phyloP scores from a whole-genome alignment of 2,797 vertebrate genomes.

The Onychomys leucogaster region DNA sequence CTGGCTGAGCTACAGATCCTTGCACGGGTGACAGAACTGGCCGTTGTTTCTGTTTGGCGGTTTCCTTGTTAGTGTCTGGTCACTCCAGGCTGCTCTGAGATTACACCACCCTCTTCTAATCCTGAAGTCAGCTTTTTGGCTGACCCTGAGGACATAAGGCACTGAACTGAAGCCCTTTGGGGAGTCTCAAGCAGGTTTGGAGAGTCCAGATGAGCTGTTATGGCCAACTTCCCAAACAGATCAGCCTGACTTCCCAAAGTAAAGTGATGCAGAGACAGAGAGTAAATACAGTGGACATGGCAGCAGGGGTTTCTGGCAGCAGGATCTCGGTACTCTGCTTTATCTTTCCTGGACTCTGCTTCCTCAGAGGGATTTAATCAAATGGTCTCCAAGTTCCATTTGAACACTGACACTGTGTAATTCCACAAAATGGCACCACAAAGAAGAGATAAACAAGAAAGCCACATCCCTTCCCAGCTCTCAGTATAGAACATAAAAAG shows the following conservation, averaged over 20 bases:
- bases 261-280: neutral
- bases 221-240: conserved; percentile 2
- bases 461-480: neutral
- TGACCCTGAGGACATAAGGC: conserved; percentile 68
- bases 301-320: neutral
- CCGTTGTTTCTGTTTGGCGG: conserved; percentile 81
- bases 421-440: neutral
- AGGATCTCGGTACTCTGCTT: neutral
- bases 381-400: conserved; percentile 16
- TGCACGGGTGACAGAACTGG: conserved; percentile 86
- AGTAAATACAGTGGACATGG: neutral
- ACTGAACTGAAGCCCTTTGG: conserved; percentile 59
- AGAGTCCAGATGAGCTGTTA: conserved; percentile 26
- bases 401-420: neutral
- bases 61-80: conserved; percentile 83
- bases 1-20: conserved; percentile 87
- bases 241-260: neutral
- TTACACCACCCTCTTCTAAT: conserved; percentile 76
- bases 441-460: conserved; percentile 32
- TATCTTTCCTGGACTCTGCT: neutral
- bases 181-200: conserved; percentile 29
- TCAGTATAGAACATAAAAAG: neutral
- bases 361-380: conserved; percentile 30
- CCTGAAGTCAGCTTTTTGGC: conserved; percentile 75
- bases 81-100: conserved; percentile 79